These are phyloP conservation scores for Peribatodes rhomboidaria DNA, from an alignment of 2,888 invertebrate species.

Conservation along the genomic window DNA sequence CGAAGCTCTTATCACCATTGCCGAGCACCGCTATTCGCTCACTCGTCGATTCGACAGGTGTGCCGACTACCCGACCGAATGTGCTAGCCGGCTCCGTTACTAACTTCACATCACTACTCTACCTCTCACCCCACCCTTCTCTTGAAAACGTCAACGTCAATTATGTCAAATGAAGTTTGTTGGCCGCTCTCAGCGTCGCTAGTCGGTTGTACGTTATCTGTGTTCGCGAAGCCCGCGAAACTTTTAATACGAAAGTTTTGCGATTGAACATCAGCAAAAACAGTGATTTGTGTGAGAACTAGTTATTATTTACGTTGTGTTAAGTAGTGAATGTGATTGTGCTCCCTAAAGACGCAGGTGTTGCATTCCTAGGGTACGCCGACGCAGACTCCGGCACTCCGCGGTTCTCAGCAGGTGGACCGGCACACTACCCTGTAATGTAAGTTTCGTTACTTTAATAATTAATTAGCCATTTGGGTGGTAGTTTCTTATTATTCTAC, in stretches of 20 bases:
- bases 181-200: slow-evolving; percentile 64
- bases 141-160: slow-evolving; percentile 21
- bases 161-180: slow-evolving; percentile 72
- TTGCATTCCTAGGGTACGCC: slow-evolving; percentile 78
- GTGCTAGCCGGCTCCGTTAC: slow-evolving; percentile 66
- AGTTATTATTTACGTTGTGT: slow-evolving; percentile 47
- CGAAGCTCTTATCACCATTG: not conserved
- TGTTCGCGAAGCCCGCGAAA: slow-evolving; percentile 66
- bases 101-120: slow-evolving; percentile 45
- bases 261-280: slow-evolving; percentile 40
- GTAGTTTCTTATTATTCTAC: too few relatives aligned
- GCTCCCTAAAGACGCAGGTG: slow-evolving; percentile 71
- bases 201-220: slow-evolving; percentile 38
- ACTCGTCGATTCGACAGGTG: slow-evolving; percentile 63
- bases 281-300: slow-evolving; percentile 48
- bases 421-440: slow-evolving; percentile 63
- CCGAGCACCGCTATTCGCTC: slow-evolving; percentile 15
- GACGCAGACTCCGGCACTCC: slow-evolving; percentile 71
- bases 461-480: not conserved
- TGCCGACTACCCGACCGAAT: too few relatives aligned
- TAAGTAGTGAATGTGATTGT: slow-evolving; percentile 73
- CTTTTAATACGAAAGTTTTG: slow-evolving; percentile 59
- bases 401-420: slow-evolving; percentile 70
- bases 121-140: slow-evolving; percentile 49
- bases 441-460: slow-evolving; percentile 28